phyloP scores from a whole-genome alignment of 2,888 invertebrate species.

The Eupithecia vulgata region DNA sequence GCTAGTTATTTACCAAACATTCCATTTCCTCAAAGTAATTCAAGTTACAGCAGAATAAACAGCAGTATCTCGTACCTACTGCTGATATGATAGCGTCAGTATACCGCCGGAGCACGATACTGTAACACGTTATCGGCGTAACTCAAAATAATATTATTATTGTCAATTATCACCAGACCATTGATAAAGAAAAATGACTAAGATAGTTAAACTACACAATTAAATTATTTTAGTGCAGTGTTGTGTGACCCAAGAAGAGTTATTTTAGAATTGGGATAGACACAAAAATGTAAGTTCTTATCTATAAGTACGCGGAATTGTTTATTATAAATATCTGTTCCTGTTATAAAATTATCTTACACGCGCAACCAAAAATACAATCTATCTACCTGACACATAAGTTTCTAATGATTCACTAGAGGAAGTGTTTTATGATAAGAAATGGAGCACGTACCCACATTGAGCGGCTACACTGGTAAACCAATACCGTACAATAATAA shows the following conservation, averaged over 20 bases:
- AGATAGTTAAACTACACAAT: background rate
- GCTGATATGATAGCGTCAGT: slow-evolving; percentile 1
- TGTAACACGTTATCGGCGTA: background rate
- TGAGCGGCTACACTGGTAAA: background rate
- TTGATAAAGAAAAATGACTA: background rate
- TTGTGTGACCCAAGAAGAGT: background rate
- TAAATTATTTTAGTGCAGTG: background rate
- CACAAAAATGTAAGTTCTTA: background rate
- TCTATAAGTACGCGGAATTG: background rate
- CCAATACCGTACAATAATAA: too few relatives aligned
- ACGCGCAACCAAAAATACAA: background rate
- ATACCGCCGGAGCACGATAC: background rate
- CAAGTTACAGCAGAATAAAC: background rate
- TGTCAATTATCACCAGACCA: background rate
- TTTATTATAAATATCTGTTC: background rate
- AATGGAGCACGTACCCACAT: background rate
- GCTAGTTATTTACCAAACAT: background rate
- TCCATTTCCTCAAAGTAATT: background rate
- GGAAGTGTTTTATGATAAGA: background rate
- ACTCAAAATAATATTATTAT: background rate
- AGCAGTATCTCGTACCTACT: background rate
- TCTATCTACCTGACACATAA: background rate
- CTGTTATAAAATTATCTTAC: background rate
- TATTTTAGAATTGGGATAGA: background rate
- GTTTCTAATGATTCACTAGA: background rate